Conservation (phyloP, 2,888 invertebrate genomes). For the Sarcophaga variegata region DNA sequence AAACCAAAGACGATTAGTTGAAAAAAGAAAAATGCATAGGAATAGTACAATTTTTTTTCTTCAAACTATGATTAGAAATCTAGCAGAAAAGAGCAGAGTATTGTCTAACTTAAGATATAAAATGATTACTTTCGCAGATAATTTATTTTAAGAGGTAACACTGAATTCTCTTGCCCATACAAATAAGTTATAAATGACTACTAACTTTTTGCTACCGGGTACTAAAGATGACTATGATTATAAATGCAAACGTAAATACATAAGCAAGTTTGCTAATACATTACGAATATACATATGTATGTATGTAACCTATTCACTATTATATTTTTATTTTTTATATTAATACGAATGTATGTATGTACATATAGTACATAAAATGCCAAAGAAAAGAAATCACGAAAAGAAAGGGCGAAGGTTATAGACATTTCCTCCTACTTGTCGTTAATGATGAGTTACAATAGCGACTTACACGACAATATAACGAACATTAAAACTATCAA, state of each 20-base stretch:
- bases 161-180: no score
- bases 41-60: no score
- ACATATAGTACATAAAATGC: neutral
- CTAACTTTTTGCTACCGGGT: neutral
- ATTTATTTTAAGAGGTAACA: no score
- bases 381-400: constrained; percentile 24
- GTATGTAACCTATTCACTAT: constrained; percentile 33
- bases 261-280: neutral
- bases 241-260: neutral
- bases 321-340: constrained; percentile 37
- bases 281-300: neutral
- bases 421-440: constrained; percentile 45
- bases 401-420: constrained; percentile 65
- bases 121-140: no score
- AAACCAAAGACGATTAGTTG: no score
- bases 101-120: no score
- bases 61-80: no score
- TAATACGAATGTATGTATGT: neutral
- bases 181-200: no score
- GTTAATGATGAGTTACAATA: constrained; percentile 37
- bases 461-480: constrained; percentile 27
- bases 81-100: no score
- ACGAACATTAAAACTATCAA: constrained; percentile 33
- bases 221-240: neutral
- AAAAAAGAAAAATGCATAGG: no score